Conservation (phyloP, 2,113 vertebrate species). For the Aldabrachelys gigantea region DNA sequence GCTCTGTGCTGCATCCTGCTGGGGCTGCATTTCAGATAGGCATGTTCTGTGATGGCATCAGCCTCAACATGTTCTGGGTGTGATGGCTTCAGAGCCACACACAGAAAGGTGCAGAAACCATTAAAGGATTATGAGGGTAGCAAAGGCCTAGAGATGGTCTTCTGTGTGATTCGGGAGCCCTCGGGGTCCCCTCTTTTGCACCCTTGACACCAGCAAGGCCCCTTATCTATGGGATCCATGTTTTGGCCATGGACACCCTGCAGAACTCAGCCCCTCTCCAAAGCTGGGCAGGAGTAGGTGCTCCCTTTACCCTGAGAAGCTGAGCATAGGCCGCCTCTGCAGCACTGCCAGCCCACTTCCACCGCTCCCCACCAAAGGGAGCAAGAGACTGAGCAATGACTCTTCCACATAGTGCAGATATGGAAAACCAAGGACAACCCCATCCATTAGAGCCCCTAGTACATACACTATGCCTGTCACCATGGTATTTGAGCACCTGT, state of each 20-base stretch:
- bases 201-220: accelerated
- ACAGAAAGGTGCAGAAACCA: neutral
- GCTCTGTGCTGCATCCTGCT: neutral
- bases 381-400: neutral
- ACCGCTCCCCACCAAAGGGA: neutral
- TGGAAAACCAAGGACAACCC: neutral
- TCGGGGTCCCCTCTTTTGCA: neutral
- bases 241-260: neutral
- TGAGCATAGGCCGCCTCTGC: neutral
- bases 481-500: neutral
- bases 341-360: neutral
- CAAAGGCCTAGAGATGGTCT: neutral
- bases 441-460: neutral
- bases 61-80: neutral
- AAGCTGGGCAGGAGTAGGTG: neutral
- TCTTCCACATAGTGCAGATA: neutral
- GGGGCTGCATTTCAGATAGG: constrained; percentile 14
- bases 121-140: neutral
- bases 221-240: neutral
- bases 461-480: neutral
- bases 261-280: neutral
- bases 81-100: neutral
- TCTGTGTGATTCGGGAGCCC: neutral
- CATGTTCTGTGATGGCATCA: neutral
- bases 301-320: neutral